These are phyloP conservation scores for Nomada flava DNA, from an alignment of 2,888 invertebrate genomes.

Conservation along the genomic window DNA sequence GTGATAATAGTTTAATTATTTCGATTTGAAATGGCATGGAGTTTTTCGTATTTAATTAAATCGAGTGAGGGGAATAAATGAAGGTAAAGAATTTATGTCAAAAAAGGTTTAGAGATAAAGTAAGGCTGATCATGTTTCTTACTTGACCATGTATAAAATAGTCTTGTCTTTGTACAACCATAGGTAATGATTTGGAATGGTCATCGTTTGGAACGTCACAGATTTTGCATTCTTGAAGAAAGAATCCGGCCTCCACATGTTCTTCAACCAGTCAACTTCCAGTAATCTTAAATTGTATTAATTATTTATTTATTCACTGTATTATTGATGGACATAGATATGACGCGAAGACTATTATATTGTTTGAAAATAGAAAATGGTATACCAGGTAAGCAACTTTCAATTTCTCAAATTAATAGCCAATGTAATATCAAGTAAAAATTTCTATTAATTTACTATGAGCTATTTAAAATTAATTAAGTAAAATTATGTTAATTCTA, in stretches of 20 bases:
- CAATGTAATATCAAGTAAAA: too few relatives aligned
- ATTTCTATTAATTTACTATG: too few relatives aligned
- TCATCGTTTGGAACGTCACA: constrained; percentile 97
- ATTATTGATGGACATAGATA: too few relatives aligned
- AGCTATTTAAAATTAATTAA: too few relatives aligned
- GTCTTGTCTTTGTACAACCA: constrained; percentile 95
- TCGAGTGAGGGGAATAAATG: background rate
- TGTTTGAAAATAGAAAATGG: too few relatives aligned
- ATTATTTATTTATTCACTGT: background rate
- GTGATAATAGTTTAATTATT: background rate
- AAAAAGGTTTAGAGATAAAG: background rate
- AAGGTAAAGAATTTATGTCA: background rate
- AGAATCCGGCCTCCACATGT: constrained; percentile 97
- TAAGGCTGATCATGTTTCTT: constrained; percentile 77
- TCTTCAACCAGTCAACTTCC: constrained; percentile 95
- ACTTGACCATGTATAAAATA: constrained; percentile 95
- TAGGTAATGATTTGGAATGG: constrained; percentile 96
- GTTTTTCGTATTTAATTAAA: background rate
- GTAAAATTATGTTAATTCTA: background rate
- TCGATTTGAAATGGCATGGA: background rate
- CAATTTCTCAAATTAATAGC: too few relatives aligned
- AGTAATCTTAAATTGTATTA: constrained; percentile 86
- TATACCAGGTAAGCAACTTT: too few relatives aligned
- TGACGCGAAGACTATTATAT: too few relatives aligned
- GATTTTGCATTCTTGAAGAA: constrained; percentile 97